Percentiles rank a stretch among this genome's conserved stretches.
phyloP scores from a whole-genome alignment of 35 echinoderm and acorn worm species.

The Diadema setosum region DNA sequence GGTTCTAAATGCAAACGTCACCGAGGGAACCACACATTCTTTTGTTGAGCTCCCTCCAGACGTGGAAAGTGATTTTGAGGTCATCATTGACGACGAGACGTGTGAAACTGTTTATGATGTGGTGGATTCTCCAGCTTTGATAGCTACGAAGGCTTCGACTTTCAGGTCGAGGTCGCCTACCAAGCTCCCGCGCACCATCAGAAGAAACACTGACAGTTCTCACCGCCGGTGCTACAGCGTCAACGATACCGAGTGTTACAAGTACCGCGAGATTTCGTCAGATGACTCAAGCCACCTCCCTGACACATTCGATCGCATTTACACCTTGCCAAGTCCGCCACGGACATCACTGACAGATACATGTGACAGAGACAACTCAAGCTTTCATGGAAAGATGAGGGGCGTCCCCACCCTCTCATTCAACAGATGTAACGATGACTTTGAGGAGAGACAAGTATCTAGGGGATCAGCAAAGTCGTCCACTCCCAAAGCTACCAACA shows the following conservation, averaged over 20 bases:
- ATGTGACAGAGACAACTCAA: too few species aligned
- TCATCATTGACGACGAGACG: not conserved
- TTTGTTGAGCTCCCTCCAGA: not conserved
- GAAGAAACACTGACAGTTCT: not conserved
- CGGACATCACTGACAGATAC: too few species aligned
- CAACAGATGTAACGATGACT: too few species aligned
- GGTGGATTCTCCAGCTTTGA: too few species aligned
- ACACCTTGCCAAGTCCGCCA: not conserved
- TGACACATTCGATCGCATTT: not conserved
- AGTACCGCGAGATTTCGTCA: not conserved
- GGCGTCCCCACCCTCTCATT: too few species aligned
- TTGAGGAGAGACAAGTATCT: too few species aligned
- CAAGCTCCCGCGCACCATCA: not conserved
- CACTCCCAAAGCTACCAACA: too few species aligned
- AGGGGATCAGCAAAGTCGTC: too few species aligned
- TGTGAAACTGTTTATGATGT: not conserved
- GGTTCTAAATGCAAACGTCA: not conserved
- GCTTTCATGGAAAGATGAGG: too few species aligned
- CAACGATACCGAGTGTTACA: not conserved
- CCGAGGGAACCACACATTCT: not conserved
- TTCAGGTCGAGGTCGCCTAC: constrained; percentile 7
- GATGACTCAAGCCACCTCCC: not conserved
- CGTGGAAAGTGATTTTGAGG: not conserved
- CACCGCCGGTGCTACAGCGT: not conserved
- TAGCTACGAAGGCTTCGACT: not conserved